phyloP scores from a whole-genome alignment of 2,797 vertebrate genomes.

The Aldrovandia affinis region DNA sequence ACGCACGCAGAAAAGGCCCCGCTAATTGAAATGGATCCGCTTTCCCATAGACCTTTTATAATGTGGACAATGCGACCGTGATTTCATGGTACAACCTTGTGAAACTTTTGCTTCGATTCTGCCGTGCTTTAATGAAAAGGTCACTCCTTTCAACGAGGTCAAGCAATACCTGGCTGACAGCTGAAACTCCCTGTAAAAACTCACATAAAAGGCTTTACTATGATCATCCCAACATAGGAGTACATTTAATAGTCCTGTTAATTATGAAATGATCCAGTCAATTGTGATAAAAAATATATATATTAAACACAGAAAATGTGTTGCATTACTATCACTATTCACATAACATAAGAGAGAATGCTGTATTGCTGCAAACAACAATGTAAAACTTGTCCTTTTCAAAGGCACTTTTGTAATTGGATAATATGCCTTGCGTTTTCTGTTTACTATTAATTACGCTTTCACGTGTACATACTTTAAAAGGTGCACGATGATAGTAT shows the following conservation, averaged over 20 bases:
- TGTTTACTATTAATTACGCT: too few relatives aligned
- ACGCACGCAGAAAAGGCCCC: constrained; percentile 40
- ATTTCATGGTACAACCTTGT: constrained; percentile 37
- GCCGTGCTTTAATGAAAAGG: constrained; percentile 1
- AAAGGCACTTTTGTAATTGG: too few relatives aligned
- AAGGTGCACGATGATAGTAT: neutral
- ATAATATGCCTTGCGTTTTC: too few relatives aligned
- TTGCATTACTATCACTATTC: neutral
- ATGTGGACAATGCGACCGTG: constrained; percentile 38
- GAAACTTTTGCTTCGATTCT: neutral
- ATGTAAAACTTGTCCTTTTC: neutral
- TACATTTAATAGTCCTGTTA: neutral
- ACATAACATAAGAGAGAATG: neutral
- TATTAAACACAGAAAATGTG: neutral
- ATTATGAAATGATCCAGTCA: neutral
- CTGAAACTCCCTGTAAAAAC: neutral
- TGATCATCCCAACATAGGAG: neutral
- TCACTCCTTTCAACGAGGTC: neutral
- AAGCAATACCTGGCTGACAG: neutral
- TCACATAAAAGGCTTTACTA: neutral
- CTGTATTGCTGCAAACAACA: neutral
- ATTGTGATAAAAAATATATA: neutral
- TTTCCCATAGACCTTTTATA: constrained; percentile 40
- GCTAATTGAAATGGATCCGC: constrained; percentile 47
- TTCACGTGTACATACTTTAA: neutral